Percentiles rank a stretch among this genome's conserved stretches.
phyloP scores from a whole-genome alignment of 2,113 vertebrate species.

The Gavialis gangeticus region DNA sequence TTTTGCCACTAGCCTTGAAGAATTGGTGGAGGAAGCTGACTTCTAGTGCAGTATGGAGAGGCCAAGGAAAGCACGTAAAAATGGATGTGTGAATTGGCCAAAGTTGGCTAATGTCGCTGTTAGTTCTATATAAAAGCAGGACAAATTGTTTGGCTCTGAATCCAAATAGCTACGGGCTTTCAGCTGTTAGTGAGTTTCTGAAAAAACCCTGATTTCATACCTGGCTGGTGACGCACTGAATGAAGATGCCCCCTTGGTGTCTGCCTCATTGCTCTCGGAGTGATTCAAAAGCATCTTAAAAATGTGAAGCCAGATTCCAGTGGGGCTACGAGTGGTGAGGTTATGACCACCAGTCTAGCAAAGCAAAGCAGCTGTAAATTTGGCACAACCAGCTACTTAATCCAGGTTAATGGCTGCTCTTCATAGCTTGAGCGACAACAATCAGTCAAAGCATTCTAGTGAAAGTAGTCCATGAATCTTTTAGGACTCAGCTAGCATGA shows the following conservation, averaged over 20 bases:
- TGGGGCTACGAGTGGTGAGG: neutral
- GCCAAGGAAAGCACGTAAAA: conserved; percentile 52
- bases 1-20: conserved; percentile 15
- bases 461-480: accelerated
- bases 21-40: neutral
- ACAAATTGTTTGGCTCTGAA: neutral
- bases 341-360: neutral
- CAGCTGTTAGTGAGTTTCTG: neutral
- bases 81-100: neutral
- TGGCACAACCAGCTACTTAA: neutral
- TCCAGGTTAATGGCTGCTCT: neutral
- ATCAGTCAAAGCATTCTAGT: accelerated
- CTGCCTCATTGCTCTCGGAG: neutral
- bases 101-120: neutral
- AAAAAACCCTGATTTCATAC: neutral
- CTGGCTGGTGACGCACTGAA: accelerated
- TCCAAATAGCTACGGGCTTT: neutral
- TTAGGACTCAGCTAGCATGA: neutral
- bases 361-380: neutral
- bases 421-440: neutral
- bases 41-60: neutral
- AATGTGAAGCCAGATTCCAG: neutral
- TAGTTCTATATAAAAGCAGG: neutral
- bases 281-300: neutral
- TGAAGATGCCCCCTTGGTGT: neutral